Conservation (phyloP, 2,797 vertebrate species). For the Pelobates cultripes region DNA sequence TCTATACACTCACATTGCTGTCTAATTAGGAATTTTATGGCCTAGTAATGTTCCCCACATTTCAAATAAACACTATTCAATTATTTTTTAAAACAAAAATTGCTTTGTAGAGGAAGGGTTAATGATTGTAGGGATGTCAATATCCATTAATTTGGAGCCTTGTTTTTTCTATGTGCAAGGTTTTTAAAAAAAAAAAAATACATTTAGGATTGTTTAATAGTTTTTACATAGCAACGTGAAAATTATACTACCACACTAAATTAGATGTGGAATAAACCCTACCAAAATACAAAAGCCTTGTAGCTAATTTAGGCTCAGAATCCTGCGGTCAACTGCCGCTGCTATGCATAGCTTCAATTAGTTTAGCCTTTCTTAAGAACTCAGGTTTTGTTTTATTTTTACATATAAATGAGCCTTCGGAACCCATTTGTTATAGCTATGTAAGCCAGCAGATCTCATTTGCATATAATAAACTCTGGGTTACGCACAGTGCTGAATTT, state of each 20-base stretch:
- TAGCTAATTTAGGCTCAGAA: constrained; percentile 5
- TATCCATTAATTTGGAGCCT: too few species aligned
- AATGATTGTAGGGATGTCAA: too few species aligned
- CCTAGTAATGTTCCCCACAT: too few species aligned
- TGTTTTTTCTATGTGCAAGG: too few species aligned
- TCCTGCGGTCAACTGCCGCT: constrained; percentile 29
- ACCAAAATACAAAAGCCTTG: background rate
- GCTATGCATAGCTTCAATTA: constrained; percentile 31
- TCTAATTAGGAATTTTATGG: too few species aligned
- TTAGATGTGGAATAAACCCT: background rate
- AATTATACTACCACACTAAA: background rate
- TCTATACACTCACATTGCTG: too few species aligned
- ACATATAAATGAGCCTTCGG: constrained; percentile 47
- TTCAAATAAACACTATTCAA: too few species aligned
- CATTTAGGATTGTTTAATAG: background rate
- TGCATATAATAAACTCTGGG: constrained; percentile 43
- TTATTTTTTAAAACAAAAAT: background rate
- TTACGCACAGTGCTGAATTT: constrained; percentile 25
- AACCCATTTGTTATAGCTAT: constrained; percentile 51
- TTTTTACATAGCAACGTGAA: background rate
- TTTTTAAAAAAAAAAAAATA: too few species aligned
- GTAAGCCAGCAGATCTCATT: constrained; percentile 19
- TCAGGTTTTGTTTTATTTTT: constrained; percentile 22
- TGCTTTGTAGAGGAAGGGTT: too few species aligned
- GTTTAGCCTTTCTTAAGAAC: constrained; percentile 34